phyloP scores from a whole-genome alignment of 2,113 vertebrate species.

The Turnix velox region DNA sequence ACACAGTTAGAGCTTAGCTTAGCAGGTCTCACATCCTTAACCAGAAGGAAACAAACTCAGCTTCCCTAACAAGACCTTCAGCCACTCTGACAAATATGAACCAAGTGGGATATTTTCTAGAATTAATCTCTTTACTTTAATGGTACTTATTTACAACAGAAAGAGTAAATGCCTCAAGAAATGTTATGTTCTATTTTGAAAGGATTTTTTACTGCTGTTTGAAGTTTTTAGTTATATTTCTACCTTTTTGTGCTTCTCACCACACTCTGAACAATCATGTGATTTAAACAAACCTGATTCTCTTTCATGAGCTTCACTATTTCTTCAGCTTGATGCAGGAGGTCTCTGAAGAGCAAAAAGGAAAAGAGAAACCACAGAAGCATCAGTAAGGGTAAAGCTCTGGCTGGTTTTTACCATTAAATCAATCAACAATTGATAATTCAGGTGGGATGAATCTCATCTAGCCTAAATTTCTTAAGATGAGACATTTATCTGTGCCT shows the following conservation, averaged over 20 bases:
- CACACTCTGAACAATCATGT: neutral
- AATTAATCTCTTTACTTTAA: neutral
- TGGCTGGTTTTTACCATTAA: neutral
- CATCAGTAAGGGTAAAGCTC: neutral
- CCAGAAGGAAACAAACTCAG: neutral
- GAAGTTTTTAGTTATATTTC: neutral
- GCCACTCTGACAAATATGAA: neutral
- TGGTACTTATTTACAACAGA: neutral
- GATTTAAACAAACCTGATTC: slow-evolving; percentile 61
- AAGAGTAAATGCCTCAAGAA: neutral
- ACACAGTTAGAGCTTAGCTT: neutral
- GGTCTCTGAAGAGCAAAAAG: slow-evolving; percentile 54
- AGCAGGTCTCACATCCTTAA: neutral
- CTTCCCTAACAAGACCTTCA: neutral
- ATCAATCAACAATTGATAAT: neutral
- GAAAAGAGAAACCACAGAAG: neutral
- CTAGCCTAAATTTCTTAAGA: neutral
- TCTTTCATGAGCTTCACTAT: slow-evolving; percentile 66
- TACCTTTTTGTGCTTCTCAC: neutral
- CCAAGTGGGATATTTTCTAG: neutral
- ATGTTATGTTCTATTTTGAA: neutral
- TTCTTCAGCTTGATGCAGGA: slow-evolving; percentile 62
- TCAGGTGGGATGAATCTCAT: neutral
- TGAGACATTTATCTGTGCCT: neutral
- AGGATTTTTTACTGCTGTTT: neutral